Conservation (phyloP, 2,113 vertebrate genomes). For the Nasalis larvatus region DNA sequence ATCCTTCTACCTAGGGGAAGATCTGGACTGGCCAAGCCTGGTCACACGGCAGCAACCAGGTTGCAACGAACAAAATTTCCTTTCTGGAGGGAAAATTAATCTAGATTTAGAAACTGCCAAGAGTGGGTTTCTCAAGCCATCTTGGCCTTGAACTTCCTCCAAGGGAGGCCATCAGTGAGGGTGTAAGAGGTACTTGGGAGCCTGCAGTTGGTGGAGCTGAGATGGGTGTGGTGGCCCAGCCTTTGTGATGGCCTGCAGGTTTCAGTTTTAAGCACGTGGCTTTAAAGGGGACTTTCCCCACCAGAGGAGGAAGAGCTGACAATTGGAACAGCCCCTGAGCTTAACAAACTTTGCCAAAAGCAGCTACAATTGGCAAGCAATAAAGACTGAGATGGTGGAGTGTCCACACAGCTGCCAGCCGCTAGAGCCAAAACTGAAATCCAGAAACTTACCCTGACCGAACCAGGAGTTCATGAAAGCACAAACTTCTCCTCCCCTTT, state of each 20-base stretch:
- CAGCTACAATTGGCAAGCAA: not conserved
- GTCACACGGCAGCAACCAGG: not conserved
- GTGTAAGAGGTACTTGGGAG: not conserved
- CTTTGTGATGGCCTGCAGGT: not conserved
- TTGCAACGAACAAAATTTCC: not conserved
- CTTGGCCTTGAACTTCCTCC: not conserved
- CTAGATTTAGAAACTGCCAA: not conserved
- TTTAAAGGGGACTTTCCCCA: conserved; percentile 50
- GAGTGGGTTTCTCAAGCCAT: not conserved
- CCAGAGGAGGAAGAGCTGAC: not conserved
- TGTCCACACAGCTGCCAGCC: not conserved
- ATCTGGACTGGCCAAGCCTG: not conserved
- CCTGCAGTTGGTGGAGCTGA: no score
- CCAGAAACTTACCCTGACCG: not conserved
- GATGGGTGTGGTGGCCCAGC: not conserved
- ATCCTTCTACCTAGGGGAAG: not conserved
- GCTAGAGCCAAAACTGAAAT: not conserved
- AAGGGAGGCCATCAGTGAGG: not conserved
- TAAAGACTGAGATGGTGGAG: not conserved
- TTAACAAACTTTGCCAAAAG: not conserved
- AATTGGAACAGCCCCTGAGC: not conserved
- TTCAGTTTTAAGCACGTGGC: conserved; percentile 64
- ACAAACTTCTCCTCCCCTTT: not conserved
- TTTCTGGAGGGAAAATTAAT: not conserved
- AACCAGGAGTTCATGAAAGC: not conserved